These are phyloP conservation scores for Meleagris gallopavo DNA, from an alignment of 2,113 vertebrate species.

Conservation along the genomic window DNA sequence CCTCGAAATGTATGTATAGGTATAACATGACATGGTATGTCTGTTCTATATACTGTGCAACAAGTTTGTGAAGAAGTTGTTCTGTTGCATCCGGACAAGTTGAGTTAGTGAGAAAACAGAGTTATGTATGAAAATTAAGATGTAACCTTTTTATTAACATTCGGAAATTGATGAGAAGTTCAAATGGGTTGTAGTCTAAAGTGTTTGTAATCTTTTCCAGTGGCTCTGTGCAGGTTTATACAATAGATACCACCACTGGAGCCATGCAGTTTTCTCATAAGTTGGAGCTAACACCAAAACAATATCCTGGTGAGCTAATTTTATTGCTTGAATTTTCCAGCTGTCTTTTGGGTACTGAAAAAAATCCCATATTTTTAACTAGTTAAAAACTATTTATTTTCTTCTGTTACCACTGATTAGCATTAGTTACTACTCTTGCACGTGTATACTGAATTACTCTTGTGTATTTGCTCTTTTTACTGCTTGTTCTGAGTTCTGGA, in stretches of 20 bases:
- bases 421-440: not conserved
- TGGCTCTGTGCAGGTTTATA: constrained; percentile 95
- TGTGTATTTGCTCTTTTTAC: not conserved
- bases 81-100: not conserved
- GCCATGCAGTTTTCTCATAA: constrained; percentile 98
- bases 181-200: not conserved
- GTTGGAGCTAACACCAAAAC: constrained; percentile 96
- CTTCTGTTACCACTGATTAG: not conserved
- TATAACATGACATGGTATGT: not conserved
- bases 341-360: not conserved
- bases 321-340: not conserved
- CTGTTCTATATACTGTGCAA: not conserved
- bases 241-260: constrained; percentile 92
- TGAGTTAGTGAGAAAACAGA: not conserved
- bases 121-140: not conserved
- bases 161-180: not conserved
- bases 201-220: constrained; percentile 77
- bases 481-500: not conserved
- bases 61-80: not conserved
- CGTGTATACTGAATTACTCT: not conserved
- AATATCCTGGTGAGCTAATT: constrained; percentile 90
- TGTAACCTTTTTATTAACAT: not conserved
- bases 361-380: not conserved
- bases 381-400: not conserved
- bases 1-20: not conserved